Evolutionary conservation across 2,797 vertebrate species (phyloP).

Genomic region (Atherinosoma microstoma): DNA sequence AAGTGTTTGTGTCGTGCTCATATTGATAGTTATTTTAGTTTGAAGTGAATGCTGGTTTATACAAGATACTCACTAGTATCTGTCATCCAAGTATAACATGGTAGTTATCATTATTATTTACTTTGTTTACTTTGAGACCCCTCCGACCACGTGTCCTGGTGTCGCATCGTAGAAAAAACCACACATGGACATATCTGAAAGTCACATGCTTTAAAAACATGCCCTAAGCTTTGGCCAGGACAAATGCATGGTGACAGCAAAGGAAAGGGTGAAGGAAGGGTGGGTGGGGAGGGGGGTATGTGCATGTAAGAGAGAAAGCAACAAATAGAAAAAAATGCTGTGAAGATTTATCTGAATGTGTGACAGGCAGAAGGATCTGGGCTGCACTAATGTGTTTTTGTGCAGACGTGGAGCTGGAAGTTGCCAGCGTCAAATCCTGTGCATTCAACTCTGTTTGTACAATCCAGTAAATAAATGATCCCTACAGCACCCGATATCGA

Average conservation of each 20-base stretch:
- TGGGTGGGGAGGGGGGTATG: background rate
- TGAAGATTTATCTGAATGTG: slow-evolving; percentile 20
- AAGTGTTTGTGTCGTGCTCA: background rate
- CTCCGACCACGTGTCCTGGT: background rate
- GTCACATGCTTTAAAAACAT: slow-evolving; percentile 41
- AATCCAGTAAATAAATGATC: slow-evolving; percentile 3
- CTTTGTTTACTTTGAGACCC: background rate
- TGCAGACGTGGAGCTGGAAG: slow-evolving; percentile 14
- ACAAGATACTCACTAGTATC: background rate
- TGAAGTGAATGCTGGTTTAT: background rate
- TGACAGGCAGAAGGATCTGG: slow-evolving; percentile 2
- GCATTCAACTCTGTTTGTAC: slow-evolving; percentile 7
- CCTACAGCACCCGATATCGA: slow-evolving; percentile 1
- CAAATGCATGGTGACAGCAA: slow-evolving; percentile 51
- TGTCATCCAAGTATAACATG: background rate
- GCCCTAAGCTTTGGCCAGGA: slow-evolving; percentile 28
- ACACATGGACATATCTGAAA: slow-evolving; percentile 29
- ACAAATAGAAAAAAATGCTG: slow-evolving; percentile 13
- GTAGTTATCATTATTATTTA: background rate
- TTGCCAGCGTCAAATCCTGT: slow-evolving; percentile 7
- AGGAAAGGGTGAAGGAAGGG: slow-evolving; percentile 4
- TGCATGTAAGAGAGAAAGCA: background rate
- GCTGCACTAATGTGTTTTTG: slow-evolving; percentile 1
- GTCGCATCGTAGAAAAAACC: background rate
- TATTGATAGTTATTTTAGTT: background rate